A percentile compares a stretch with the other conserved stretches of the same genome.
Conservation (phyloP, 2,797 vertebrate species). For the Ambastaia sidthimunki region DNA sequence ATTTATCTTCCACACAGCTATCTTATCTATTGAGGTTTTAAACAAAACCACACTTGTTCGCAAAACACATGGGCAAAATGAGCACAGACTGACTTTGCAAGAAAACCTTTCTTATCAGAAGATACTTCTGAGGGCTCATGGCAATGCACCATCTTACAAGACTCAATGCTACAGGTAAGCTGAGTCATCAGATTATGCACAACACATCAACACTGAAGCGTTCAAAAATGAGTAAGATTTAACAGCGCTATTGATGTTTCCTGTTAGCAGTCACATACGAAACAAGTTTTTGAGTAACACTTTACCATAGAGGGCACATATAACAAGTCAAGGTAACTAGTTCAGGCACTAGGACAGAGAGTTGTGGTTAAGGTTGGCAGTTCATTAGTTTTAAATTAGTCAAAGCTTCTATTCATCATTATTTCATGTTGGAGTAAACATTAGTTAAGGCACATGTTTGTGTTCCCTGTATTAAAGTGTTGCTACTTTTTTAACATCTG, state of each 20-base stretch:
- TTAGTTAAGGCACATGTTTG: no score
- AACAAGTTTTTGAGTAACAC: no score
- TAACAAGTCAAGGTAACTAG: no score
- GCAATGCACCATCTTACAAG: conserved; percentile 69
- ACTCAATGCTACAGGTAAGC: conserved; percentile 74
- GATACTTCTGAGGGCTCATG: conserved; percentile 68
- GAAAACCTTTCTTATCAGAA: conserved; percentile 66
- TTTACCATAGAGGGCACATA: background rate
- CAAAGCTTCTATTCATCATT: no score
- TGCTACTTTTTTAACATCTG: no score
- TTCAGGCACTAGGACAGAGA: no score
- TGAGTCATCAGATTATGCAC: background rate
- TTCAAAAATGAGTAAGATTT: background rate
- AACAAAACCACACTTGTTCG: conserved; percentile 69
- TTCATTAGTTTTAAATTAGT: no score
- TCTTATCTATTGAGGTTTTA: conserved; percentile 70
- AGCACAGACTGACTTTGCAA: conserved; percentile 64
- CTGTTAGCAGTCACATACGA: no score
- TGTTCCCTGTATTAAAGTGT: no score
- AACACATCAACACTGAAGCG: background rate
- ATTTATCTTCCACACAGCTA: conserved; percentile 64
- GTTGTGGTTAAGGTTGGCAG: no score
- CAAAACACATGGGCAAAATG: conserved; percentile 34
- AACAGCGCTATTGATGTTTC: background rate
- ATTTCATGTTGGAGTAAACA: no score